Conservation (phyloP, 2,113 vertebrate genomes). For the Pseudopipra pipra region DNA sequence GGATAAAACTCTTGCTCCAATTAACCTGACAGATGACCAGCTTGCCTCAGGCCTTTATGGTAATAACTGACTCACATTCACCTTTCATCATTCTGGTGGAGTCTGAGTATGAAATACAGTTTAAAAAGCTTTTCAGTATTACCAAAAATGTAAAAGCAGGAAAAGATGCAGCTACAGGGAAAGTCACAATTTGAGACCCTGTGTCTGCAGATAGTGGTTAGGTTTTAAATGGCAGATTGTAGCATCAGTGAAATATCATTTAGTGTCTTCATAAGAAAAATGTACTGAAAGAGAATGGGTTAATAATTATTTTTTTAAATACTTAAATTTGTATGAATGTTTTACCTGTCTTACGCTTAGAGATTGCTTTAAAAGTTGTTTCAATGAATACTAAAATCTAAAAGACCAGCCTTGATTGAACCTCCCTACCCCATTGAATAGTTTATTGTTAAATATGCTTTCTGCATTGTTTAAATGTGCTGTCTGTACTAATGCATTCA, state of each 20-base stretch:
- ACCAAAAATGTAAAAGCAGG: not conserved
- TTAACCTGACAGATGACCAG: constrained; percentile 85
- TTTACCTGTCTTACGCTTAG: not conserved
- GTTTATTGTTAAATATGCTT: not conserved
- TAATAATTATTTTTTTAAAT: not conserved
- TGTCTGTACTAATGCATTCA: not conserved
- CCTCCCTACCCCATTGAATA: not conserved
- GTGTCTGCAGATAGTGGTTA: not conserved
- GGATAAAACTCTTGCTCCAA: constrained; percentile 69
- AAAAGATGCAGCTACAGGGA: not conserved
- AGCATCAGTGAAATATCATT: not conserved
- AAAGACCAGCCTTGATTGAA: not conserved
- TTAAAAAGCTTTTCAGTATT: not conserved
- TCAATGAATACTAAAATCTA: not conserved
- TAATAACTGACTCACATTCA: constrained; percentile 46
- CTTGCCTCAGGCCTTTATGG: constrained; percentile 85
- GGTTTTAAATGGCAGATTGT: not conserved
- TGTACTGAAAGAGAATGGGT: not conserved
- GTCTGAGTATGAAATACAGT: not conserved
- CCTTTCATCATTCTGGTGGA: not conserved
- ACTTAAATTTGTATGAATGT: not conserved
- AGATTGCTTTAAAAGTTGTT: not conserved
- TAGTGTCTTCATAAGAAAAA: not conserved
- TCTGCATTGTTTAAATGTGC: not conserved
- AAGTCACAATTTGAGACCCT: not conserved